These are phyloP conservation scores for Ips nitidus DNA, from an alignment of 1,140 invertebrate species.

Conservation along the genomic window DNA sequence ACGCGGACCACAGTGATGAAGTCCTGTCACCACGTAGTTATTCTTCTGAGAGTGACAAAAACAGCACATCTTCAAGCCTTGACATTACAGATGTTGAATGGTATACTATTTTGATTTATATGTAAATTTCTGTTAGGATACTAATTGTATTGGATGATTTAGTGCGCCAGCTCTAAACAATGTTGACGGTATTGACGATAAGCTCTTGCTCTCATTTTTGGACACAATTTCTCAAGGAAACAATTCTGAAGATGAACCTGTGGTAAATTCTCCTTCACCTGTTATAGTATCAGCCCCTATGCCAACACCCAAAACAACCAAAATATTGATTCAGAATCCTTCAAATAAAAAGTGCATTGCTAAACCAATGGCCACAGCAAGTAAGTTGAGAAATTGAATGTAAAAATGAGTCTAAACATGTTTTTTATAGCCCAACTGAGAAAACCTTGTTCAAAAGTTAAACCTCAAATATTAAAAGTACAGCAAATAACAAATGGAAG, in stretches of 20 bases:
- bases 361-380: constrained; percentile 40
- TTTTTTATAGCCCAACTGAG: constrained; percentile 36
- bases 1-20: constrained; percentile 45
- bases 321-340: constrained; percentile 45
- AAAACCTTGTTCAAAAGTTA: constrained; percentile 47
- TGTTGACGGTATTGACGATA: constrained; percentile 40
- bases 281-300: not conserved
- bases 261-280: constrained; percentile 16
- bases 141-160: constrained; percentile 13
- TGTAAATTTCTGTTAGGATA: not conserved
- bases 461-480: constrained; percentile 58
- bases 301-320: constrained; percentile 37
- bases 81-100: constrained; percentile 34
- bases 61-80: constrained; percentile 33
- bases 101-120: constrained; percentile 7
- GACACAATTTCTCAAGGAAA: constrained; percentile 31
- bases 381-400: constrained; percentile 30
- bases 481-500: constrained; percentile 57
- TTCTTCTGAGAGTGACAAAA: constrained; percentile 47
- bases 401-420: too few species aligned
- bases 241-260: constrained; percentile 22
- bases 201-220: constrained; percentile 40
- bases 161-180: constrained; percentile 35
- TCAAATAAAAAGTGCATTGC: constrained; percentile 43
- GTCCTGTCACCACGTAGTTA: constrained; percentile 41